phyloP scores from a whole-genome alignment of 2,797 vertebrate species.

The Hozukius guyotensis region DNA sequence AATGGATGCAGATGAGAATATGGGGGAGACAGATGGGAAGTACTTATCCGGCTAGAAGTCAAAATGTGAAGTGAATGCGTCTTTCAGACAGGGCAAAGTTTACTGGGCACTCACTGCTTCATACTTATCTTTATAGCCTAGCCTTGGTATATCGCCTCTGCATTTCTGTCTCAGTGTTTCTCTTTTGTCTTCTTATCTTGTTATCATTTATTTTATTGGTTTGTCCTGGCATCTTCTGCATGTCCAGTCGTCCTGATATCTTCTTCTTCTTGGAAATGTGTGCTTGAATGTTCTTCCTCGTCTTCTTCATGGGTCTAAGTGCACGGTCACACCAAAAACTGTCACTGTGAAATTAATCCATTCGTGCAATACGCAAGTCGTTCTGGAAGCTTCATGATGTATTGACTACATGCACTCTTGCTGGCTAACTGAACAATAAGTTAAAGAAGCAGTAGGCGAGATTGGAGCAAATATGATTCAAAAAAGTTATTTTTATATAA shows the following conservation, averaged over 20 bases:
- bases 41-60: background rate
- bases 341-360: background rate
- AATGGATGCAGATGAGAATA: conserved; percentile 13
- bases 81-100: background rate
- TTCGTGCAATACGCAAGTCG: background rate
- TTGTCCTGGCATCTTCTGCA: background rate
- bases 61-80: conserved; percentile 7
- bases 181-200: background rate
- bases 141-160: background rate
- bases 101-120: background rate
- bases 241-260: no score
- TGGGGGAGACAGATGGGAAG: background rate
- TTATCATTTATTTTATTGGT: background rate
- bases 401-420: background rate
- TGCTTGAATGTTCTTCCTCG: background rate
- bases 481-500: no score
- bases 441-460: background rate
- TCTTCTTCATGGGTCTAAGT: background rate
- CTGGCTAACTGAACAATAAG: background rate
- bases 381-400: background rate
- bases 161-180: background rate
- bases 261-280: background rate
- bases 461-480: no score
- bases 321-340: background rate
- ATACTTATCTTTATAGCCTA: background rate